Evolutionary conservation across 2,888 invertebrate species (phyloP).

Genomic region (Drosophila hawaiiensis): DNA sequence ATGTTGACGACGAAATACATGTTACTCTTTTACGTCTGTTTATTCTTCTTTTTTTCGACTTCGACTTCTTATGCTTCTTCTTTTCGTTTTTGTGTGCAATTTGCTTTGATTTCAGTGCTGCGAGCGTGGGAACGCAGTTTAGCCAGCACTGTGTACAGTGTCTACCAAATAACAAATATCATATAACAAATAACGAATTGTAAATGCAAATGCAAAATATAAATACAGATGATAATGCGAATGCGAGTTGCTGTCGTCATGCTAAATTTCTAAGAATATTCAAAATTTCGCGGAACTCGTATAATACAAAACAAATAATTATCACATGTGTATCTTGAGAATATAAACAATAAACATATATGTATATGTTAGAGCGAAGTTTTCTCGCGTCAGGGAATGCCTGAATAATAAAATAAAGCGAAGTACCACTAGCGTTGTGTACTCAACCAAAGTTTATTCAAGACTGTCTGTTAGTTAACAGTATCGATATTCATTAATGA

Average conservation of each 20-base stretch:
- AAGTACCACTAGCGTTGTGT: too few relatives aligned
- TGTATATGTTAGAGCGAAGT: too few relatives aligned
- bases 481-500: too few relatives aligned
- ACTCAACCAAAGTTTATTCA: too few relatives aligned
- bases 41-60: neutral
- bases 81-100: constrained; percentile 8
- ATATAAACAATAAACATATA: constrained; percentile 1
- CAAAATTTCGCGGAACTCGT: constrained; percentile 22
- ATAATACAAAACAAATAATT: neutral
- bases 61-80: constrained; percentile 1
- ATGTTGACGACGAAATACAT: constrained; percentile 27
- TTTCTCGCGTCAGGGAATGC: too few relatives aligned
- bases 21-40: neutral
- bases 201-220: neutral
- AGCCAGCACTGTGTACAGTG: constrained; percentile 1
- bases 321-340: neutral
- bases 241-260: constrained; percentile 21
- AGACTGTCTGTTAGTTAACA: too few relatives aligned
- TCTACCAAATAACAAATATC: neutral
- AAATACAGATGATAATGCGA: neutral
- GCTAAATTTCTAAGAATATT: constrained; percentile 24
- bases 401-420: too few relatives aligned
- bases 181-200: neutral
- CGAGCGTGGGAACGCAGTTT: constrained; percentile 51
- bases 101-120: constrained; percentile 21